Evolutionary conservation across 2,888 invertebrate genomes (phyloP), one percentile per base, ranked within the genome.

Genomic region (Lingula anatina): DNA sequence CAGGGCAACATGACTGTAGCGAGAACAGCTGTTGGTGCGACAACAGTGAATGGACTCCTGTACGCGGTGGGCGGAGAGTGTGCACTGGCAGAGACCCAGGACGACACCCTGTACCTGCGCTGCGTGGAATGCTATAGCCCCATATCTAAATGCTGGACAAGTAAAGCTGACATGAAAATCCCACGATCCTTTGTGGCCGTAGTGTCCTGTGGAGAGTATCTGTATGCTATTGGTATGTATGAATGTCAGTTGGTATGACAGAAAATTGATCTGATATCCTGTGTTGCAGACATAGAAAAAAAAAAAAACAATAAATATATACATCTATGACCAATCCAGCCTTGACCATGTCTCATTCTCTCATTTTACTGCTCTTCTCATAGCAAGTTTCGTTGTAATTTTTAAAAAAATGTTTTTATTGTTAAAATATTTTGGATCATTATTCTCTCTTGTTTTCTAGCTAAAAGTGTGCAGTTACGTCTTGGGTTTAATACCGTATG

Each of bases 141-240:
- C 1, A 62, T 67, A 0, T 54, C 64, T 25, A 62, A 69, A 50
- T 60, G 65, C 47, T 70, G 70, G 70, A 60, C 63, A 23, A 59
- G 60, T 7, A 65, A 65, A 47, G 60, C 65, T 5, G 64, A 66
- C 50, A 69, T 70, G 68, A 66, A 68, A 47, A 62, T 66, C 26
- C 67, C 70, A 0, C 51, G 73, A 26, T 73, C 73, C 9, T 72
- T 72, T 57, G 93, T 95, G 47, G 93, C 94, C 52, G 93, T 90
- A 60, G 90, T 85, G 44, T 89, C 88, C 60, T 83, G 90, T 28
- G 85, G 84, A 71, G 87, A 87, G 46, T 63, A 55, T 54, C 51
- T 73, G 21, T 74, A 71, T 65, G 71, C 72, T 39, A 66, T 73
- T 50, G 73, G 73, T 73, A 51, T 43, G 41, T 46, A 4, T 24